These are phyloP conservation scores for Benitochromis conjunctus DNA, from an alignment of 2,113 vertebrate genomes.

Conservation along the genomic window DNA sequence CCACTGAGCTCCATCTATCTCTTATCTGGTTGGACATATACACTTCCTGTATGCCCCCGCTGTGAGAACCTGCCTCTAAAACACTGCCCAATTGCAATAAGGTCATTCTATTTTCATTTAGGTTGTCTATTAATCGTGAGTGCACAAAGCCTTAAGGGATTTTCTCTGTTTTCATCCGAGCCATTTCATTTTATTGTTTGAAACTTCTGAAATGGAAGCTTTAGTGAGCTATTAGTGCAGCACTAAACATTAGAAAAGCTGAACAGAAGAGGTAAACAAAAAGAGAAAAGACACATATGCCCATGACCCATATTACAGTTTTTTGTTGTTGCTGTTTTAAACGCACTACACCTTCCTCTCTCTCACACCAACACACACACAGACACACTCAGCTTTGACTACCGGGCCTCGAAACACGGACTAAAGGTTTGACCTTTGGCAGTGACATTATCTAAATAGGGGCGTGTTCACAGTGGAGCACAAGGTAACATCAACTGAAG, in stretches of 20 bases:
- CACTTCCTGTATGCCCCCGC: not conserved
- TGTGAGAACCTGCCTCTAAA: not conserved
- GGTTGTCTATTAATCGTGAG: constrained; percentile 17
- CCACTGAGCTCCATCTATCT: not conserved
- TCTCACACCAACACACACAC: rapidly evolving
- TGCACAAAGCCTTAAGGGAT: not conserved
- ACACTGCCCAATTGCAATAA: constrained; percentile 5
- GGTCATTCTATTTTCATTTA: constrained; percentile 10
- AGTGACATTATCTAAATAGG: constrained; percentile 39
- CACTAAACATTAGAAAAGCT: not conserved
- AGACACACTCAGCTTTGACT: not conserved
- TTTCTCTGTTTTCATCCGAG: constrained; percentile 3
- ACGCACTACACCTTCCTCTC: not conserved
- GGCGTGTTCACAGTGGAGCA: not conserved
- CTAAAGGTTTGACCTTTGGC: constrained; percentile 39
- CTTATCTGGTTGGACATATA: not conserved
- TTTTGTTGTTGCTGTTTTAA: constrained; percentile 9
- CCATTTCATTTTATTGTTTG: constrained; percentile 8
- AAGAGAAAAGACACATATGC: not conserved
- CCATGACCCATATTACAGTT: constrained; percentile 25
- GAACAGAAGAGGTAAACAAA: not conserved
- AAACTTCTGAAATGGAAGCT: constrained; percentile 12
- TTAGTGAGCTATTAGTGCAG: constrained; percentile 24
- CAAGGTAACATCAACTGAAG: not conserved
- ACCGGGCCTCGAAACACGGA: not conserved